Evolutionary conservation across 2,113 vertebrate species (phyloP).

Genomic region (Hystrix cristata): DNA sequence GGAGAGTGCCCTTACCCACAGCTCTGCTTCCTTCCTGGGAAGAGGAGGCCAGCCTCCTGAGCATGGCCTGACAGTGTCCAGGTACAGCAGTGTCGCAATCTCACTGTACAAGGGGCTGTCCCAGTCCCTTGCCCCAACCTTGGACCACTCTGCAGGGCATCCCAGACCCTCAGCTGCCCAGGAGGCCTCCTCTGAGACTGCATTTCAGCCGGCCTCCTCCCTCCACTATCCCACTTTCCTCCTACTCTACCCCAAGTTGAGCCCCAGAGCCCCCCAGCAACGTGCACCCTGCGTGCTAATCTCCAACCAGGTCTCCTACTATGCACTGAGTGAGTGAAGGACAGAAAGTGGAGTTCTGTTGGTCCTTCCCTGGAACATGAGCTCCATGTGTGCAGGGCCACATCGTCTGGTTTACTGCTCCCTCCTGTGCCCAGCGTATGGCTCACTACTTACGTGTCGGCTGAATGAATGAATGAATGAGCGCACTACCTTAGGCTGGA

Average conservation of each 20-base stretch:
- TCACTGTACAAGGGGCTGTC: no score
- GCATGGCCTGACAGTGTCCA: background rate
- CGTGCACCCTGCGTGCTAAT: background rate
- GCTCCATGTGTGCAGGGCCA: background rate
- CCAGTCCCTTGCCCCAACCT: background rate
- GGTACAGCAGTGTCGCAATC: no score
- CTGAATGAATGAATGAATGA: background rate
- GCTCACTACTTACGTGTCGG: no score
- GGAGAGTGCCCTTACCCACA: background rate
- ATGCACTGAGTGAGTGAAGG: background rate
- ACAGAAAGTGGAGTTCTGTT: background rate
- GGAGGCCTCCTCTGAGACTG: background rate
- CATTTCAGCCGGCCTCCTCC: no score
- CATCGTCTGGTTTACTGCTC: background rate
- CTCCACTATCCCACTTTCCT: background rate
- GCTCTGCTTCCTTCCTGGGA: background rate
- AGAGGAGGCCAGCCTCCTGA: background rate
- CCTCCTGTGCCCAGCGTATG: background rate
- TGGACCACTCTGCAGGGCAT: background rate
- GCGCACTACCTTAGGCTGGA: background rate
- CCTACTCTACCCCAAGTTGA: rapidly evolving
- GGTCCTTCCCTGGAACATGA: background rate
- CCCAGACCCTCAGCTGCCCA: background rate
- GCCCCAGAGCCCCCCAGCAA: background rate
- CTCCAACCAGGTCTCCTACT: background rate